A percentile compares a stretch with the other conserved stretches of the same genome.
Evolutionary conservation across 2,113 vertebrate genomes (phyloP).

Genomic region (Vulpes ferrilata): DNA sequence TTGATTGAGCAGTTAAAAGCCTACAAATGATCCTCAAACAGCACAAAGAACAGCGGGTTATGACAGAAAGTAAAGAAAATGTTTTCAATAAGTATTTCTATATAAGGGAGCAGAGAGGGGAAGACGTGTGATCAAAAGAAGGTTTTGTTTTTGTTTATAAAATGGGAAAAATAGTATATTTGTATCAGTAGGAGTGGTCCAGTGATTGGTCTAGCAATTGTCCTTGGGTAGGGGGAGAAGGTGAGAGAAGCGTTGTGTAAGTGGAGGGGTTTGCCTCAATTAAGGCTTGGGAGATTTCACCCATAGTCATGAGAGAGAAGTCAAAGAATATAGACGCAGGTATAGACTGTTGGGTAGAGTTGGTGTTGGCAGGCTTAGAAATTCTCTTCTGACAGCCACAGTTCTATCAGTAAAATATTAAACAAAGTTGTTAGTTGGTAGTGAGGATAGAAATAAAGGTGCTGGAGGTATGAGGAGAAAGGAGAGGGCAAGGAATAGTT

Average conservation of each 20-base stretch:
- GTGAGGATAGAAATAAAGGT: neutral
- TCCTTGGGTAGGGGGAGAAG: neutral
- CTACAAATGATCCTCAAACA: neutral
- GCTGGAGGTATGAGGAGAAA: neutral
- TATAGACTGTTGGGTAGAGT: accelerated
- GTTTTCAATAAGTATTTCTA: neutral
- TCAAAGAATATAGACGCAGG: neutral
- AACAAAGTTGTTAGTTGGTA: neutral
- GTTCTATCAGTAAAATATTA: neutral
- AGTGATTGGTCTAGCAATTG: neutral
- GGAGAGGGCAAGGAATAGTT: accelerated
- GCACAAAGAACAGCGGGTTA: neutral
- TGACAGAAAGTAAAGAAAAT: neutral
- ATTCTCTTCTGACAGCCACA: neutral
- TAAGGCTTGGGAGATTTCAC: neutral
- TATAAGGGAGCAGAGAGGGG: neutral
- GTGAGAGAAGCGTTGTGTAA: accelerated
- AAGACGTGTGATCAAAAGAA: neutral
- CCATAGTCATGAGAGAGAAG: too few species aligned
- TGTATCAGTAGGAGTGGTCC: neutral
- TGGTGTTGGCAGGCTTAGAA: neutral
- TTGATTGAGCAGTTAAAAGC: neutral
- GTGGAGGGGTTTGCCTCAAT: neutral
- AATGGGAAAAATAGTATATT: neutral
- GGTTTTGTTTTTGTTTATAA: neutral